Evolutionary conservation across 2,113 vertebrate genomes (phyloP), one percentile per base, ranked within the genome.

Genomic region (Abramis brama): DNA sequence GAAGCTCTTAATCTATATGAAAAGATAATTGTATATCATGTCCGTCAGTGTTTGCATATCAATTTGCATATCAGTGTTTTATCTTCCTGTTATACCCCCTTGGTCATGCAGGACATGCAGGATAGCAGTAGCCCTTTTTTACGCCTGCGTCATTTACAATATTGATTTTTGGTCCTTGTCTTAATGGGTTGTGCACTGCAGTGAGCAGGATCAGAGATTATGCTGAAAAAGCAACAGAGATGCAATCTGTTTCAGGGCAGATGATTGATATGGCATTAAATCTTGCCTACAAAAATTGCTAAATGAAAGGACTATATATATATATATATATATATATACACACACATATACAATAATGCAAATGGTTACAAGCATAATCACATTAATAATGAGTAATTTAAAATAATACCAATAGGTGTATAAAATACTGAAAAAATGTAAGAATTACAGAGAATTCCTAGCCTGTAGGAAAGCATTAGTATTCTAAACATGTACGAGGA

Each of bases 191-290:
- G 60, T 79, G 55, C 50, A 55, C 47, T 66, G 60, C 75, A 50
- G 64, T 73, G 13, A 79, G n/a, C 45, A 76, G 36, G 83, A 47
- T 36, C 83, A 21, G 68, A 57, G 12, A 77, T 15, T 60, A 62
- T 68, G 64, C 45, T 43, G 43, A 76, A 52, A 73, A 84, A 84
- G 68, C 52, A 50, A 59, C 68, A 88, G 60, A 50, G 77, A 71
- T 30, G 55, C 64, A 79, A 25, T 60, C 25, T 76, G 13, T 59
- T 30, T 74, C 50, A 77, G 52, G n/a, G 52, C 79, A 77, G 75
- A 25, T 64, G 66, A 19, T 50, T 47, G 50, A 84, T 84, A 79
- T 86, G 9, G 78, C 75, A 81, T 84, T 79, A 76, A 21, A 19
- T 5, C 1, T 55, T 84, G 73, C 6, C 25, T 15, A 66, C 12